Percentiles rank a stretch among this genome's conserved stretches.
Evolutionary conservation across 1,140 invertebrate genomes (phyloP).

Genomic region (Nylanderia fulva): DNA sequence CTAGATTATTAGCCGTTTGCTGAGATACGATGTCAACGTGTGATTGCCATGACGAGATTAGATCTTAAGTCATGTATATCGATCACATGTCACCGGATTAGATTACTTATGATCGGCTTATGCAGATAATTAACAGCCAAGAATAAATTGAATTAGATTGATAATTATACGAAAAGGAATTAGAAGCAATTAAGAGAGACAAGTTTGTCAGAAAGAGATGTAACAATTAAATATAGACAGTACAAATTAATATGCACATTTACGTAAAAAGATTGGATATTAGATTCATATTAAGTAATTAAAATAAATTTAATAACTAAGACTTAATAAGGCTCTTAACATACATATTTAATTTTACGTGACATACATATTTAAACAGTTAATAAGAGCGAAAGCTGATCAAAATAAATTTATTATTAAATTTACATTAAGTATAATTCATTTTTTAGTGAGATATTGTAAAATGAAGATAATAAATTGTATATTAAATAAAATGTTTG

Average conservation of each 20-base stretch:
- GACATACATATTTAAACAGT: no score
- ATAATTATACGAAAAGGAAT: neutral
- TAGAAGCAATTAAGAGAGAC: neutral
- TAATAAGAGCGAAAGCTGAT: no score
- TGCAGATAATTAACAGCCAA: constrained; percentile 9
- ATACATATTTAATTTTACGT: no score
- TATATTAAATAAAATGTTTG: no score
- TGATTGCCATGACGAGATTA: constrained; percentile 55
- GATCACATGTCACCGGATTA: constrained; percentile 36
- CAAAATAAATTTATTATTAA: no score
- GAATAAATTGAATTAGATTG: neutral
- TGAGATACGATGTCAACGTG: constrained; percentile 40
- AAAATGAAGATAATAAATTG: no score
- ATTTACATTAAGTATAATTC: neutral
- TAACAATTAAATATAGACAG: neutral
- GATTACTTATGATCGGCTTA: neutral
- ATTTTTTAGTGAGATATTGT: no score
- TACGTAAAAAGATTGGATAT: neutral
- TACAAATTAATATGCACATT: neutral
- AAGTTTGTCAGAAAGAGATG: neutral
- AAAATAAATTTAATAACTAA: neutral
- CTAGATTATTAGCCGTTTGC: constrained; percentile 44
- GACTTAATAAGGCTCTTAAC: no score
- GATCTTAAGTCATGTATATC: constrained; percentile 34
- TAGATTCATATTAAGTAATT: neutral